Evolutionary conservation across 64 coral and sea anemone species (phyloP).

Genomic region (Actinia equina): DNA sequence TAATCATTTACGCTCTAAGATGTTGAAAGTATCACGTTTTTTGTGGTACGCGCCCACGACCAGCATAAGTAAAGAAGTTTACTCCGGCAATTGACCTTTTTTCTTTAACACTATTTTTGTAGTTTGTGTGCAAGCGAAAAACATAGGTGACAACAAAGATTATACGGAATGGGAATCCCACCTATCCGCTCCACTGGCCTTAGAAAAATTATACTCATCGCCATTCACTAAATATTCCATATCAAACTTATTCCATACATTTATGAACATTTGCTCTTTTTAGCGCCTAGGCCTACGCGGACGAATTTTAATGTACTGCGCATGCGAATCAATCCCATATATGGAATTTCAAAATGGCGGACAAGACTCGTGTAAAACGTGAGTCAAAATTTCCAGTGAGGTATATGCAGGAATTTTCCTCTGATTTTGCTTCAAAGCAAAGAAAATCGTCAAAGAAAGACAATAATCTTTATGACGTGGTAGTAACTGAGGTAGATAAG

Average conservation of each 20-base stretch:
- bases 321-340: neutral
- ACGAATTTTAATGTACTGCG: neutral
- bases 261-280: constrained; percentile 26
- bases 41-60: too few relatives aligned
- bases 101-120: too few relatives aligned
- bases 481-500: constrained; percentile 18
- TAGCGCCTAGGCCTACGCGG: neutral
- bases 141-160: too few relatives aligned
- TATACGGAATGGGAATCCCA: too few relatives aligned
- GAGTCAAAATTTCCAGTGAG: constrained; percentile 7
- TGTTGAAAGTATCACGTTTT: too few relatives aligned
- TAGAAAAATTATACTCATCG: too few relatives aligned
- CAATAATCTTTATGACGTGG: constrained; percentile 42
- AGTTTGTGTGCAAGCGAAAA: too few relatives aligned
- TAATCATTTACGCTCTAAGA: too few relatives aligned
- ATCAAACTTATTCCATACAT: constrained; percentile 17
- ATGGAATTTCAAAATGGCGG: constrained; percentile 27
- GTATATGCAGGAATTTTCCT: neutral
- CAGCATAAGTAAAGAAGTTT: too few relatives aligned
- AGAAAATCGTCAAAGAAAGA: constrained; percentile 5
- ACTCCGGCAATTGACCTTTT: too few relatives aligned
- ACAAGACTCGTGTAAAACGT: neutral
- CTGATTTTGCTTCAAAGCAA: neutral
- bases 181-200: too few relatives aligned
- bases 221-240: neutral